phyloP scores from a whole-genome alignment of 2,113 vertebrate genomes.

The Eublepharis macularius region DNA sequence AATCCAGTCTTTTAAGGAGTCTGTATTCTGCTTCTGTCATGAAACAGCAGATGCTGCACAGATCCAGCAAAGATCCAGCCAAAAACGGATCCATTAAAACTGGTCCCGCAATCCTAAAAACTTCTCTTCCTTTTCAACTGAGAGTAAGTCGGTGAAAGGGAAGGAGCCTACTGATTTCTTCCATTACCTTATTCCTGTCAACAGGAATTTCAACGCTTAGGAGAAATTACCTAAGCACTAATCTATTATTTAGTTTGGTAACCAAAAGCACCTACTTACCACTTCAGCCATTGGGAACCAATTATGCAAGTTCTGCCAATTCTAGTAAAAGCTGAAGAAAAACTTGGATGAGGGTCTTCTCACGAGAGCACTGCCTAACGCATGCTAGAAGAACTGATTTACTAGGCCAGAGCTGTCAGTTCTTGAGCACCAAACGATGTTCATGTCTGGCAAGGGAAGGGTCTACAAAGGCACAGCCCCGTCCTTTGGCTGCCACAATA shows the following conservation, averaged over 20 bases:
- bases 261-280: slow-evolving; percentile 23
- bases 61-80: not conserved
- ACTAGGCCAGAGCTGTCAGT: not conserved
- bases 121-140: not conserved
- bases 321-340: not conserved
- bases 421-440: not conserved
- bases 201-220: not conserved
- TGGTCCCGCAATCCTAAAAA: not conserved
- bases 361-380: not conserved
- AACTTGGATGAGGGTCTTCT: not conserved
- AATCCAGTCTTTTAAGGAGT: not conserved
- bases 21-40: not conserved
- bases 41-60: not conserved
- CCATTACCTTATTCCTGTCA: not conserved
- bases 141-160: slow-evolving; percentile 1
- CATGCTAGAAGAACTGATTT: not conserved
- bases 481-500: not conserved
- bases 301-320: rapidly evolving
- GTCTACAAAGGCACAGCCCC: not conserved
- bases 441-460: too few relatives aligned
- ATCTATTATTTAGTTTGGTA: not conserved
- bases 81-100: not conserved
- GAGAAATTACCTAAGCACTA: not conserved
- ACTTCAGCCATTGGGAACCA: slow-evolving; percentile 29
- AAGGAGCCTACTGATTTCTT: not conserved